Conservation (phyloP, 1,140 invertebrate species). For the Coptotermes formosanus region DNA sequence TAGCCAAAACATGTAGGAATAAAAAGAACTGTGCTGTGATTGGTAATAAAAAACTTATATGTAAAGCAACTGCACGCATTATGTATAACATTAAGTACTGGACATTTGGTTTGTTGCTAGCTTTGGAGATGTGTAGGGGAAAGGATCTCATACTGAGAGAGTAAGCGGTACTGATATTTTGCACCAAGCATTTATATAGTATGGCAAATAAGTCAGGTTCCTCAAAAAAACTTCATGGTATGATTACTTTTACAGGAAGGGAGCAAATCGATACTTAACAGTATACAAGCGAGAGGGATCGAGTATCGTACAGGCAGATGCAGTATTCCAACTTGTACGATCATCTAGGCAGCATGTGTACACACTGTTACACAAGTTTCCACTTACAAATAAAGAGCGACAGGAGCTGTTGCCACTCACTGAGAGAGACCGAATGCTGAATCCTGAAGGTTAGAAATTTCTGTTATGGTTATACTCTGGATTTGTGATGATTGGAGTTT, state of each 20-base stretch:
- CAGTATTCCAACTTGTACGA: conserved; percentile 63
- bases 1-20: too few species aligned
- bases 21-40: too few species aligned
- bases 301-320: conserved; percentile 67
- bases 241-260: conserved; percentile 54
- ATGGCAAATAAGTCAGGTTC: background rate
- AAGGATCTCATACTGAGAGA: background rate
- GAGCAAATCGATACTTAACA: conserved; percentile 66
- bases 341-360: conserved; percentile 61
- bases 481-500: too few species aligned
- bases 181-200: background rate
- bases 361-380: conserved; percentile 63
- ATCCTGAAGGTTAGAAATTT: conserved; percentile 43
- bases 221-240: background rate
- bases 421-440: conserved; percentile 48
- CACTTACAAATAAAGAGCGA: conserved; percentile 70
- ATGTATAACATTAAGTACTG: too few species aligned
- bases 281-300: conserved; percentile 72
- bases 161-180: conserved; percentile 5
- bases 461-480: too few species aligned
- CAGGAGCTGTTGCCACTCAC: conserved; percentile 60
- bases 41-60: too few species aligned
- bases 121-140: too few species aligned
- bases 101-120: too few species aligned
- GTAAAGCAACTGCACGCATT: too few species aligned